These are phyloP conservation scores for Lucinisca nassula DNA, from an alignment of 2,888 invertebrate genomes.

Conservation along the genomic window DNA sequence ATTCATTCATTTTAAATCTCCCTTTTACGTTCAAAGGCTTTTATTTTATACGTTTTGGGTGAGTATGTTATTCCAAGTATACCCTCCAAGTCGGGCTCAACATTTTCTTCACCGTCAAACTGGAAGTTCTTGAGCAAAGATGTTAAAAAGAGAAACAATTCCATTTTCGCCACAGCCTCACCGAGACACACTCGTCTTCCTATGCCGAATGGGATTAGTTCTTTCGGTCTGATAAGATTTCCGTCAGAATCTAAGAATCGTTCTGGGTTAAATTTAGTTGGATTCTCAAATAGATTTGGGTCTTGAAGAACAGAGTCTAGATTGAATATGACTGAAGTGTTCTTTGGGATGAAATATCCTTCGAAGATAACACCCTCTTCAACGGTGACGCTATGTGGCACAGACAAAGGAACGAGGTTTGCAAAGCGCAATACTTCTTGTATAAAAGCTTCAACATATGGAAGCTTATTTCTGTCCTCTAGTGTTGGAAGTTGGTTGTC, in stretches of 20 bases:
- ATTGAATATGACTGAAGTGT: slow-evolving; percentile 73
- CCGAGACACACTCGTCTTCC: slow-evolving; percentile 77
- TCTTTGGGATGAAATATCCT: slow-evolving; percentile 78
- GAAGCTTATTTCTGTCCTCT: slow-evolving; percentile 43
- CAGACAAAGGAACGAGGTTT: slow-evolving; percentile 85
- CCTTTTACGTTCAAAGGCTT: no score
- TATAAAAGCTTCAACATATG: slow-evolving; percentile 62
- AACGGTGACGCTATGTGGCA: slow-evolving; percentile 76
- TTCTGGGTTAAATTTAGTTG: slow-evolving; percentile 81
- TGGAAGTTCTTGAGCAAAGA: slow-evolving; percentile 49
- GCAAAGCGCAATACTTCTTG: slow-evolving; percentile 84
- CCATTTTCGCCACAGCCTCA: slow-evolving; percentile 64
- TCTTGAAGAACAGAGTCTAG: slow-evolving; percentile 60
- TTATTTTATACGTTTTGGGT: background rate
- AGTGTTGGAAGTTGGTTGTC: slow-evolving; percentile 17
- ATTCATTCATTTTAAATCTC: no score
- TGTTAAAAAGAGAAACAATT: slow-evolving; percentile 63
- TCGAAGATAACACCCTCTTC: slow-evolving; percentile 66
- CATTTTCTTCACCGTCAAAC: background rate
- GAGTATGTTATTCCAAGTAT: background rate
- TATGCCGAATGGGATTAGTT: slow-evolving; percentile 71
- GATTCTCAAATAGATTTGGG: slow-evolving; percentile 75
- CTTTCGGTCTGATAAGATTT: slow-evolving; percentile 42
- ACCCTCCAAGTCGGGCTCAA: background rate
- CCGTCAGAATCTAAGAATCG: slow-evolving; percentile 82